Evolutionary conservation across 2,797 vertebrate species (phyloP).

Genomic region (Girardinus metallicus): DNA sequence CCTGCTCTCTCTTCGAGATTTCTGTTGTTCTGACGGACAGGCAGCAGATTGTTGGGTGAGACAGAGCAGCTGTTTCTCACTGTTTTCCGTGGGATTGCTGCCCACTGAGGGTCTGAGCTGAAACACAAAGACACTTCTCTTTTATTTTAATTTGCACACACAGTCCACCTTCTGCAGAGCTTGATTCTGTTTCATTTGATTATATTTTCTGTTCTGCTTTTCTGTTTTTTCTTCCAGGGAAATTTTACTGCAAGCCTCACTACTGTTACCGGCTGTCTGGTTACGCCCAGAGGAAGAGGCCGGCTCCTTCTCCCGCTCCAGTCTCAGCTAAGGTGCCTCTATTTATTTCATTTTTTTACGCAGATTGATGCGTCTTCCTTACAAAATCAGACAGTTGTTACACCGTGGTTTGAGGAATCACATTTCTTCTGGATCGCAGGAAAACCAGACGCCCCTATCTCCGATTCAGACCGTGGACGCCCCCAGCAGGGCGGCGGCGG

Average conservation of each 20-base stretch:
- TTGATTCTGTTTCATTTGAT: neutral
- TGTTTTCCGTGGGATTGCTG: slow-evolving; percentile 39
- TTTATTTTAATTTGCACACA: neutral
- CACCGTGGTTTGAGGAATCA: neutral
- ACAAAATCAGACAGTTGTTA: neutral
- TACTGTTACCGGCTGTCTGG: slow-evolving; percentile 95
- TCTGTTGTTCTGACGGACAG: slow-evolving; percentile 60
- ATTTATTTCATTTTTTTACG: neutral
- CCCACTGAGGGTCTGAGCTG: slow-evolving; percentile 43
- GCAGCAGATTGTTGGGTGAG: slow-evolving; percentile 58
- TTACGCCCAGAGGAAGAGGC: slow-evolving; percentile 94
- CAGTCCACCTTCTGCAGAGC: neutral
- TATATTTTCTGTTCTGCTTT: slow-evolving; percentile 5
- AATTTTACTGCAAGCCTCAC: slow-evolving; percentile 99
- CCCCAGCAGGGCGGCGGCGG: slow-evolving; percentile 70
- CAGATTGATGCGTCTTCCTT: neutral
- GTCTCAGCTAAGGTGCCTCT: slow-evolving; percentile 85
- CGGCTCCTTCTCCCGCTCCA: slow-evolving; percentile 82
- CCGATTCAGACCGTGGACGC: slow-evolving; percentile 81
- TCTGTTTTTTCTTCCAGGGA: slow-evolving; percentile 82
- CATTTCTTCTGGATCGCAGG: slow-evolving; percentile 72
- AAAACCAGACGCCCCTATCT: slow-evolving; percentile 79
- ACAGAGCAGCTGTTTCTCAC: slow-evolving; percentile 55
- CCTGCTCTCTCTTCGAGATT: slow-evolving; percentile 31
- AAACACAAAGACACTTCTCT: slow-evolving; percentile 30